Percentiles rank a stretch among this genome's conserved stretches.
Conservation (phyloP, 2,113 vertebrate genomes). For the Chionis minor region DNA sequence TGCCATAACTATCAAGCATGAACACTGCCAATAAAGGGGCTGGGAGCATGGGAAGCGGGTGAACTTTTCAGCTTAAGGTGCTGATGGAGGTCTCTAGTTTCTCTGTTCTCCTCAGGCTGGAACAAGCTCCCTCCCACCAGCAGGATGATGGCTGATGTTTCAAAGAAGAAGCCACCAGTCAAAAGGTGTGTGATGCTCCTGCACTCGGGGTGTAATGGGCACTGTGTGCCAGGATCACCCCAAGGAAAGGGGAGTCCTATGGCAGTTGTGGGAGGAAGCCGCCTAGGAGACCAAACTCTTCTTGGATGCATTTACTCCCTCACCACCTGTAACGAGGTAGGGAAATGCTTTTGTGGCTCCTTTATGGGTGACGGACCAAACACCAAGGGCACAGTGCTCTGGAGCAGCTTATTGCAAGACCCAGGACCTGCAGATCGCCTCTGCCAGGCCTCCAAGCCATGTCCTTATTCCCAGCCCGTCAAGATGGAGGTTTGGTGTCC, state of each 20-base stretch:
- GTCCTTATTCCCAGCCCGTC: not conserved
- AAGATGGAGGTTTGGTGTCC: not conserved
- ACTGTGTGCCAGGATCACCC: not conserved
- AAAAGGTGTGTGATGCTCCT: conserved; percentile 46
- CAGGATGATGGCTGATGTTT: conserved; percentile 64
- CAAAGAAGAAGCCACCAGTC: conserved; percentile 1
- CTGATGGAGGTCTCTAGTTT: not conserved
- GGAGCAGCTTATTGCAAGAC: not conserved
- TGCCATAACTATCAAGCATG: fast-evolving
- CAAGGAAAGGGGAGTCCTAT: not conserved
- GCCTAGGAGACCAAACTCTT: not conserved
- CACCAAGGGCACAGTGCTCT: not conserved
- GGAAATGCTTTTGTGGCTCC: not conserved
- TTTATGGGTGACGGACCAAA: not conserved
- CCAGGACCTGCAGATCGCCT: not conserved
- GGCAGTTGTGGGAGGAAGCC: fast-evolving
- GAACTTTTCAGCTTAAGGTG: not conserved
- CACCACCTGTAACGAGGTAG: fast-evolving
- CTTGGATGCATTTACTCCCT: not conserved
- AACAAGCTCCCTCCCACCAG: conserved; percentile 65
- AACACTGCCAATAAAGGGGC: fast-evolving
- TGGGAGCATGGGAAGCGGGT: not conserved
- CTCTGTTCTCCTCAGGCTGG: conserved; percentile 53
- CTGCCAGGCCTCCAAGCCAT: not conserved
- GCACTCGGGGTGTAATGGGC: fast-evolving